Conservation (phyloP, 2,113 vertebrate genomes). For the Picathartes gymnocephalus region DNA sequence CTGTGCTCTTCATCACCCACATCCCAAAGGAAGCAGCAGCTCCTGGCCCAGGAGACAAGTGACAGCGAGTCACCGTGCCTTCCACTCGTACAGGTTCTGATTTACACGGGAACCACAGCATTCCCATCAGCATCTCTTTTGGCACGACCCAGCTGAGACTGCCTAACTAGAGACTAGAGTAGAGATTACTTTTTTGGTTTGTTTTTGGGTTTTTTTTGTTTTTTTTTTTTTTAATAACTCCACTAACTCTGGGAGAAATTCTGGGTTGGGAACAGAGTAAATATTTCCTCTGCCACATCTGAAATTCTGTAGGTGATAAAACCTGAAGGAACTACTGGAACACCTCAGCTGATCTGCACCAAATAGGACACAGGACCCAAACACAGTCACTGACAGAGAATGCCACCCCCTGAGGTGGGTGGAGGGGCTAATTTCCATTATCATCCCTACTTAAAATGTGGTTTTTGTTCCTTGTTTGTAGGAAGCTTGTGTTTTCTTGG, state of each 20-base stretch:
- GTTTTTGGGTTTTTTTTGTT: neutral
- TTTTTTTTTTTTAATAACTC: neutral
- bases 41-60: neutral
- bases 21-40: neutral
- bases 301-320: neutral
- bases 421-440: neutral
- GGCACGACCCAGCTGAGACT: neutral
- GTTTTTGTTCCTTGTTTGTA: neutral
- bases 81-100: neutral
- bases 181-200: fast-evolving
- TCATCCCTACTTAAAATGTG: neutral
- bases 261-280: neutral
- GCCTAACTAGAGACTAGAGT: fast-evolving
- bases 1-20: neutral
- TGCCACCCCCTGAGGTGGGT: fast-evolving
- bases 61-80: neutral
- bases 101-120: neutral
- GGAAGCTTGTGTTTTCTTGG: neutral
- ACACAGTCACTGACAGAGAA: neutral
- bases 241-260: neutral
- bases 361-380: fast-evolving
- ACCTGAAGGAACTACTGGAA: neutral
- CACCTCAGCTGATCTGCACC: neutral
- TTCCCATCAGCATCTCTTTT: neutral
- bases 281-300: neutral